Percentiles rank a stretch among this genome's conserved stretches.
Evolutionary conservation across 2,888 invertebrate species (phyloP).

Genomic region (Synergus gifuensis): DNA sequence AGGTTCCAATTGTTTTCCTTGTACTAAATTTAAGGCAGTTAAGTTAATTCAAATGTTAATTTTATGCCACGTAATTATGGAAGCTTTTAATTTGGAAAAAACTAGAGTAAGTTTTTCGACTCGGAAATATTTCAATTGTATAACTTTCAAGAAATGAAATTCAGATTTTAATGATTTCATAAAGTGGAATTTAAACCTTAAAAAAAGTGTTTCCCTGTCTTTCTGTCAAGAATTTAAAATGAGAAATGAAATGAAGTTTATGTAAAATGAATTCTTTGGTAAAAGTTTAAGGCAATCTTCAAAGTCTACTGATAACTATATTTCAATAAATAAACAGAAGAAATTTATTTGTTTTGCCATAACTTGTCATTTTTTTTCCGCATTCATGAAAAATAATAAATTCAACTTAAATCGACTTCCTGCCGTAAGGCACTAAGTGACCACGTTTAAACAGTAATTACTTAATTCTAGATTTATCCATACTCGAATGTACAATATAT

Average conservation of each 20-base stretch:
- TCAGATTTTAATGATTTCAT: too few relatives aligned
- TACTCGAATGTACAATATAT: conserved; percentile 43
- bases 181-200: not conserved
- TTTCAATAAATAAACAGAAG: not conserved
- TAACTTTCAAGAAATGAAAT: not conserved
- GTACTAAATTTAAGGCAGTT: too few relatives aligned
- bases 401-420: conserved; percentile 55
- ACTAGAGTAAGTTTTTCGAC: too few relatives aligned
- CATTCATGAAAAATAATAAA: conserved; percentile 20
- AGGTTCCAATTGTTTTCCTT: too few relatives aligned
- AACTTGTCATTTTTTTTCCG: conserved; percentile 22
- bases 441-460: conserved; percentile 57
- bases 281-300: not conserved
- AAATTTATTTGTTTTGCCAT: conserved; percentile 2
- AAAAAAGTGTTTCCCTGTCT: not conserved
- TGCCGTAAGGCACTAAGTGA: conserved; percentile 67
- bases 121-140: not conserved
- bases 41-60: too few relatives aligned
- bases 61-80: too few relatives aligned
- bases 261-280: conserved; percentile 3
- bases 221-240: not conserved
- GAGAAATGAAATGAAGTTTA: not conserved
- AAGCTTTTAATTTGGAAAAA: too few relatives aligned
- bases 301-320: not conserved
- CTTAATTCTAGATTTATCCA: conserved; percentile 1